A percentile compares a stretch with the other conserved stretches of the same genome.
These are phyloP conservation scores for Corapipo altera DNA, from an alignment of 2,113 vertebrate species.

Conservation along the genomic window DNA sequence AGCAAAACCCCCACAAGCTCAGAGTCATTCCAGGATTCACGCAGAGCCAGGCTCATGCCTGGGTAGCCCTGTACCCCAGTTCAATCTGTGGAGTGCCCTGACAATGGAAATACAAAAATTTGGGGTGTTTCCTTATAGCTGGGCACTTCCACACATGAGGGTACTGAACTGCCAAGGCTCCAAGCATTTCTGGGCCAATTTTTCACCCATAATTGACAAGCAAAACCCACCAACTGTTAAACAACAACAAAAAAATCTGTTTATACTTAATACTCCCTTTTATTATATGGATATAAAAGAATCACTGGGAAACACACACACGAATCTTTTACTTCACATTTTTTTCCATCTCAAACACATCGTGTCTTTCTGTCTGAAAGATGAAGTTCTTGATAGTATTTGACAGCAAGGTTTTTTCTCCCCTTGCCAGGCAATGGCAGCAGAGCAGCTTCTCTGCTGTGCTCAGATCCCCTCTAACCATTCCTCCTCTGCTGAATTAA, in stretches of 20 bases:
- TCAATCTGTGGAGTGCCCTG: background rate
- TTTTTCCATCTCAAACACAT: background rate
- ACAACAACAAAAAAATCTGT: background rate
- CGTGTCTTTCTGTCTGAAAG: background rate
- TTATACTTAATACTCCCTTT: background rate
- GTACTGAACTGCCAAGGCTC: background rate
- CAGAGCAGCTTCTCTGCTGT: background rate
- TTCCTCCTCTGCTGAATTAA: background rate
- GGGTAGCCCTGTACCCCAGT: background rate
- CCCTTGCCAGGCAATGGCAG: background rate
- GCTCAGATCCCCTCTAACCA: background rate
- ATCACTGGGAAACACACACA: background rate
- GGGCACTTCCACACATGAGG: background rate
- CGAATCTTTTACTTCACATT: background rate
- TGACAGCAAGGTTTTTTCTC: background rate
- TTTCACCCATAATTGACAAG: background rate
- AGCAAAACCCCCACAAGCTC: background rate
- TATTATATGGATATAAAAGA: background rate
- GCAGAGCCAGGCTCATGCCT: background rate
- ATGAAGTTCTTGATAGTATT: accelerated
- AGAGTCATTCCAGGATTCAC: background rate
- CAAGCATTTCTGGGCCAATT: background rate
- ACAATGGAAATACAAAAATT: background rate
- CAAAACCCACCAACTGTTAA: background rate
- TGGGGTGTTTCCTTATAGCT: background rate